A percentile compares a stretch with the other conserved stretches of the same genome.
phyloP scores from a whole-genome alignment of 2,113 vertebrate genomes.

The Antennarius striatus region DNA sequence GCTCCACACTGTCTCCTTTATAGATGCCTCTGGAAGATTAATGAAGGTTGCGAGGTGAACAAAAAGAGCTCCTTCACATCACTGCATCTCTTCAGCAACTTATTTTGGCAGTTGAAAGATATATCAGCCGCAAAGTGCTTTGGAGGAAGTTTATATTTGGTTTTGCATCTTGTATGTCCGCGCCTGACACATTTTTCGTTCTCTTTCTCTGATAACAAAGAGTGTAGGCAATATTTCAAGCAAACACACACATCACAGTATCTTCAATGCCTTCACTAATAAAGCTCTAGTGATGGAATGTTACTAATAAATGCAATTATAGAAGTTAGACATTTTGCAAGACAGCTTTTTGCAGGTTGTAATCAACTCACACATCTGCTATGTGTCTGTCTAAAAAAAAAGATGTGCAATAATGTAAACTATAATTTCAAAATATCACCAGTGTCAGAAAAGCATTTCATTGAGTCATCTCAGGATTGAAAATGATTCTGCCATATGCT shows the following conservation, averaged over 20 bases:
- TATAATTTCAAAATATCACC: background rate
- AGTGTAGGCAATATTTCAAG: background rate
- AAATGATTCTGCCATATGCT: background rate
- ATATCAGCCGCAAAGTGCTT: constrained; percentile 35
- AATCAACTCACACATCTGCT: too few relatives aligned
- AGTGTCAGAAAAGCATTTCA: background rate
- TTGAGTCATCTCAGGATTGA: background rate
- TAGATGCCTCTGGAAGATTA: constrained; percentile 56
- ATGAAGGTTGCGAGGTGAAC: constrained; percentile 60
- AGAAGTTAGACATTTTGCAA: too few relatives aligned
- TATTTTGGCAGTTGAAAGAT: constrained; percentile 26
- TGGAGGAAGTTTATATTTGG: constrained; percentile 3
- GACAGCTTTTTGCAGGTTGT: too few relatives aligned
- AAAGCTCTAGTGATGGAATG: too few relatives aligned
- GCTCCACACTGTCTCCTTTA: constrained; percentile 59
- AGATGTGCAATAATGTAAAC: too few relatives aligned
- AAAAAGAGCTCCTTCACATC: constrained; percentile 47
- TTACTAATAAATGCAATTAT: too few relatives aligned
- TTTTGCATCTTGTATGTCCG: constrained; percentile 7
- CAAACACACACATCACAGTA: too few relatives aligned
- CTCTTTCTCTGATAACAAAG: constrained; percentile 1
- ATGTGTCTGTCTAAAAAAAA: too few relatives aligned
- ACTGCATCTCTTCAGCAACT: constrained; percentile 32
- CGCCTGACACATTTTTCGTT: background rate
- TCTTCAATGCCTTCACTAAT: too few relatives aligned